Percentiles rank a stretch among this genome's conserved stretches.
Conservation (phyloP, 2,113 vertebrate species). For the Toxostoma redivivum region DNA sequence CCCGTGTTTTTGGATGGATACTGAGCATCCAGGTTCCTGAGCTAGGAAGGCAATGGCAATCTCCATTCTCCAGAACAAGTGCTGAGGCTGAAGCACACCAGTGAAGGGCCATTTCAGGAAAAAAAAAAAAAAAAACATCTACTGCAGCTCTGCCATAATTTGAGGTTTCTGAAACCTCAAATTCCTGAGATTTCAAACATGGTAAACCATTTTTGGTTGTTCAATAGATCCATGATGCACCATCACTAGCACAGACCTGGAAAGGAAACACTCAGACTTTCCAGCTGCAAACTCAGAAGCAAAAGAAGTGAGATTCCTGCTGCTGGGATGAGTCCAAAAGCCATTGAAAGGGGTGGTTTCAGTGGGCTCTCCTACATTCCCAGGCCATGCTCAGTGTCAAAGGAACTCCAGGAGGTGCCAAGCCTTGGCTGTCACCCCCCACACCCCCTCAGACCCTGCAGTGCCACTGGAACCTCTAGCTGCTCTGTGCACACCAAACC, state of each 20-base stretch:
- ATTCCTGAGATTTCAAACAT: not conserved
- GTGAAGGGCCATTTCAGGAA: not conserved
- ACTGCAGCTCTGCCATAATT: not conserved
- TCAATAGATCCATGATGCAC: not conserved
- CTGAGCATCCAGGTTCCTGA: rapidly evolving
- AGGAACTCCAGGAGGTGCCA: not conserved
- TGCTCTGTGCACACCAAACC: not conserved
- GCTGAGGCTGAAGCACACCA: not conserved
- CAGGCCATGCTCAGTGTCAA: not conserved
- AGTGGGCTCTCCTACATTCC: rapidly evolving
- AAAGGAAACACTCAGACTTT: not conserved
- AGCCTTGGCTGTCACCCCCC: not conserved
- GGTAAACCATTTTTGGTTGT: not conserved
- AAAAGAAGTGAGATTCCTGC: not conserved
- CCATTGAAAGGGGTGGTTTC: rapidly evolving
- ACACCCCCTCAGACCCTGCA: not conserved
- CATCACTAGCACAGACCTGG: rapidly evolving
- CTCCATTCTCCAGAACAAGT: not conserved
- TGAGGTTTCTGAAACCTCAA: not conserved
- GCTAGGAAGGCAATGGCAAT: not conserved
- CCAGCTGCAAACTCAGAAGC: not conserved
- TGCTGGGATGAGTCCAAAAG: not conserved
- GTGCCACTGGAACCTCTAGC: not conserved
- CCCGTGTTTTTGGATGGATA: rapidly evolving
- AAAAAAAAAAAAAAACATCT: not conserved